phyloP scores from a whole-genome alignment of 53 echinoderm and acorn worm species.

The Paracentrotus lividus region DNA sequence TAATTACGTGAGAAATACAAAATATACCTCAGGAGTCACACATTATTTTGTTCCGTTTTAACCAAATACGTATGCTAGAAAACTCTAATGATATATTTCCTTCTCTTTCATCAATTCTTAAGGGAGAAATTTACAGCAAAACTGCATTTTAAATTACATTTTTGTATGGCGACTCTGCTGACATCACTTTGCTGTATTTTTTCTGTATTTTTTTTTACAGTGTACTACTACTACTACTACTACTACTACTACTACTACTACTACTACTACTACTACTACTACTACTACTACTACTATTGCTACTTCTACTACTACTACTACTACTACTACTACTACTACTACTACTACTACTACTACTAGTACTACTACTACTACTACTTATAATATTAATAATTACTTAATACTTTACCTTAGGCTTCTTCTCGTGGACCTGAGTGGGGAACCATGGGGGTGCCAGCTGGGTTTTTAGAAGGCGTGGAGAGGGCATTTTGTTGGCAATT shows the following conservation, averaged over 20 bases:
- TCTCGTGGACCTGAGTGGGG: slow-evolving; percentile 77
- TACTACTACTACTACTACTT: slow-evolving; percentile 52
- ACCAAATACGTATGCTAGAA: too few species aligned
- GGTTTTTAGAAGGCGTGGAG: slow-evolving; percentile 87
- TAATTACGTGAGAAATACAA: too few species aligned
- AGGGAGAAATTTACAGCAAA: too few species aligned
- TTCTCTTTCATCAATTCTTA: too few species aligned
- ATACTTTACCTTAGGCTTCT: slow-evolving; percentile 72
- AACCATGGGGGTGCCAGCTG: slow-evolving; percentile 81
- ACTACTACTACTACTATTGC: background rate
- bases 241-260: background rate
- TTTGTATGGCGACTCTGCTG: too few species aligned
- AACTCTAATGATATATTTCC: too few species aligned
- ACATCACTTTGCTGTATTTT: too few species aligned
- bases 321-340: slow-evolving; percentile 43
- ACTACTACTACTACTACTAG: slow-evolving; percentile 49
- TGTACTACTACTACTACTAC: too few species aligned
- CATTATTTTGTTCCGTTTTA: too few species aligned
- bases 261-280: background rate
- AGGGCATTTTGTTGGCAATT: slow-evolving; percentile 55
- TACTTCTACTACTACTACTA: background rate
- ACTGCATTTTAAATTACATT: too few species aligned
- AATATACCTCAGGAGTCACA: too few species aligned
- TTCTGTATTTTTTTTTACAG: too few species aligned
- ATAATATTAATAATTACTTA: background rate